phyloP scores from a whole-genome alignment of 64 coral and sea anemone species.

The Montipora efflorescens region DNA sequence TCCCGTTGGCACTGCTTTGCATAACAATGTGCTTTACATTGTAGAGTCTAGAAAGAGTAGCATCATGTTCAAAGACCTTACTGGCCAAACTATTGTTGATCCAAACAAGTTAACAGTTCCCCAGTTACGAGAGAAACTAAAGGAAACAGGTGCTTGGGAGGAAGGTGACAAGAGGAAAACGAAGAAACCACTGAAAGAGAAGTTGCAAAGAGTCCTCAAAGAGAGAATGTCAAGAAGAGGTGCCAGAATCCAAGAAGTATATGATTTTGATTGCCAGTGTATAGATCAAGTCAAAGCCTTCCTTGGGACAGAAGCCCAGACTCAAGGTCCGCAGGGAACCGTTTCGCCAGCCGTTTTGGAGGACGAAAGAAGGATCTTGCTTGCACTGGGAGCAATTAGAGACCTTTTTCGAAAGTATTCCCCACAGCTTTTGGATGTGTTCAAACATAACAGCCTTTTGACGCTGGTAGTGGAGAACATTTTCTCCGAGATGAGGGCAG shows the following conservation, averaged over 20 bases:
- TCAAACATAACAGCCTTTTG: conserved; percentile 4
- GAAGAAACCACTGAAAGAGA: conserved; percentile 23
- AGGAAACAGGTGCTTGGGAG: conserved; percentile 29
- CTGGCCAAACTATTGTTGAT: conserved; percentile 58
- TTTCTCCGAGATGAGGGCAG: background rate
- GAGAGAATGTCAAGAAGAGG: no score
- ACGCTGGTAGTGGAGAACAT: background rate
- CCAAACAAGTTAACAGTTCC: conserved; percentile 44
- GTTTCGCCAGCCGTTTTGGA: conserved; percentile 47
- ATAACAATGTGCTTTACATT: conserved; percentile 48
- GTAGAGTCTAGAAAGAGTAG: conserved; percentile 61
- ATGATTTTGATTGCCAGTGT: conserved; percentile 63
- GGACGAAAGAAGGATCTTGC: conserved; percentile 64
- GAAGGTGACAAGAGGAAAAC: conserved; percentile 28
- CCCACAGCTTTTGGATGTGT: conserved; percentile 14
- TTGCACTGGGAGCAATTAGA: conserved; percentile 43
- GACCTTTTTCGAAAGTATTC: conserved; percentile 7
- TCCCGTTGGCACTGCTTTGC: conserved; percentile 41
- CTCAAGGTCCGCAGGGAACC: conserved; percentile 65
- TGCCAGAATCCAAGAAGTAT: conserved; percentile 65
- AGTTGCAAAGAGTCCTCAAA: background rate
- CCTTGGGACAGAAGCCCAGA: conserved; percentile 52
- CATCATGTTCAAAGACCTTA: conserved; percentile 60
- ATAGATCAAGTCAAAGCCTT: conserved; percentile 51
- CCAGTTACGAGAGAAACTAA: conserved; percentile 47